Conservation (phyloP, 1,140 invertebrate species). For the Dreissena rostriformis region DNA sequence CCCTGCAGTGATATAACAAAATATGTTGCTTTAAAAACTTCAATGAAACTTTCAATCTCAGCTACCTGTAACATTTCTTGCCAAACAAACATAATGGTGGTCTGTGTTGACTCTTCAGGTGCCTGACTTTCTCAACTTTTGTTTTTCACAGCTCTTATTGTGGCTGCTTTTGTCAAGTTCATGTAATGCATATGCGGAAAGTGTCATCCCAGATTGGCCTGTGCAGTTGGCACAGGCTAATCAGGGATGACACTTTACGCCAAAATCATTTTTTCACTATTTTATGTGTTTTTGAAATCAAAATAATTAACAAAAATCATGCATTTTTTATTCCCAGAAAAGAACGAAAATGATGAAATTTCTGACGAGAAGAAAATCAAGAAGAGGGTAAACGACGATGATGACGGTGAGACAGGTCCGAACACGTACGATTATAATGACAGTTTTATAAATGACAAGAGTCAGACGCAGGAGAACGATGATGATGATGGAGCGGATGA, state of each 20-base stretch:
- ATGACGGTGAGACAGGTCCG: slow-evolving; percentile 63
- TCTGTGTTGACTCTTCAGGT: slow-evolving; percentile 54
- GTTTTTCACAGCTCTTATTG: background rate
- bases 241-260: too few species aligned
- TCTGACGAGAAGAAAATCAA: too few species aligned
- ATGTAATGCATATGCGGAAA: too few species aligned
- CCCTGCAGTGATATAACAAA: too few species aligned
- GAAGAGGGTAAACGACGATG: slow-evolving; percentile 29
- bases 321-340: too few species aligned
- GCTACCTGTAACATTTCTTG: slow-evolving; percentile 79
- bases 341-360: too few species aligned
- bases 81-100: slow-evolving; percentile 78
- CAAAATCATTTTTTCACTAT: too few species aligned
- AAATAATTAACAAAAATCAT: too few species aligned
- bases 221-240: background rate
- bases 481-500: slow-evolving; percentile 43
- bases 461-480: slow-evolving; percentile 15
- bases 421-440: slow-evolving; percentile 72
- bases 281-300: too few species aligned
- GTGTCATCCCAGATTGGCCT: too few species aligned
- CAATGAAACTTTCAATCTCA: slow-evolving; percentile 6
- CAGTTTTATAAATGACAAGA: slow-evolving; percentile 68
- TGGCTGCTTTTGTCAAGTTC: background rate
- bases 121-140: slow-evolving; percentile 34
- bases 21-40: too few species aligned